These are phyloP conservation scores for Heteromurus nitidus DNA, from an alignment of 2,888 invertebrate genomes.

Conservation along the genomic window DNA sequence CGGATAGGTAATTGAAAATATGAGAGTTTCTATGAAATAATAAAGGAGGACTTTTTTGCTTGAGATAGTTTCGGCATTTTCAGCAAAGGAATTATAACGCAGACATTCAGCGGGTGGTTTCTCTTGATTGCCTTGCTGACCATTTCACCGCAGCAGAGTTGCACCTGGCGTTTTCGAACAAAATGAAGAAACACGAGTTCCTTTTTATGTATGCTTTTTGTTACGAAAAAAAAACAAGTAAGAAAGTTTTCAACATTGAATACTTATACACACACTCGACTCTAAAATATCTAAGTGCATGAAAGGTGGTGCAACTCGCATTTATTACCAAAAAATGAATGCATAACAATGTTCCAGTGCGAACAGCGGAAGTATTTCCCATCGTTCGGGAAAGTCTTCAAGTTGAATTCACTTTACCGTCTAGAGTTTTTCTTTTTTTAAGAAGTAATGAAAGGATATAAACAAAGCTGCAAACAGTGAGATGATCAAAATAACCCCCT, in stretches of 20 bases:
- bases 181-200: no score
- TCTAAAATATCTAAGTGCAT: no score
- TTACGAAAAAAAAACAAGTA: no score
- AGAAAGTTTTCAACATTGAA: no score
- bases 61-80: conserved; percentile 61
- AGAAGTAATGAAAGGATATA: conserved; percentile 15
- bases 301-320: background rate
- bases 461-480: conserved; percentile 11
- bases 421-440: no score
- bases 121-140: conserved; percentile 62
- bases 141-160: conserved; percentile 51
- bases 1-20: conserved; percentile 59
- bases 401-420: no score
- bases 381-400: no score
- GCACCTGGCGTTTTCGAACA: conserved; percentile 7
- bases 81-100: conserved; percentile 51
- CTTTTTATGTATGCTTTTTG: no score
- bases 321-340: background rate
- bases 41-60: conserved; percentile 52
- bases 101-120: conserved; percentile 62
- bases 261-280: no score
- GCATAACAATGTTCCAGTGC: background rate
- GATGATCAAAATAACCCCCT: conserved; percentile 56
- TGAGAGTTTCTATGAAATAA: conserved; percentile 35
- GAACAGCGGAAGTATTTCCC: background rate